phyloP scores from a whole-genome alignment of 2,888 invertebrate species.

The Cheilosia variabilis region DNA sequence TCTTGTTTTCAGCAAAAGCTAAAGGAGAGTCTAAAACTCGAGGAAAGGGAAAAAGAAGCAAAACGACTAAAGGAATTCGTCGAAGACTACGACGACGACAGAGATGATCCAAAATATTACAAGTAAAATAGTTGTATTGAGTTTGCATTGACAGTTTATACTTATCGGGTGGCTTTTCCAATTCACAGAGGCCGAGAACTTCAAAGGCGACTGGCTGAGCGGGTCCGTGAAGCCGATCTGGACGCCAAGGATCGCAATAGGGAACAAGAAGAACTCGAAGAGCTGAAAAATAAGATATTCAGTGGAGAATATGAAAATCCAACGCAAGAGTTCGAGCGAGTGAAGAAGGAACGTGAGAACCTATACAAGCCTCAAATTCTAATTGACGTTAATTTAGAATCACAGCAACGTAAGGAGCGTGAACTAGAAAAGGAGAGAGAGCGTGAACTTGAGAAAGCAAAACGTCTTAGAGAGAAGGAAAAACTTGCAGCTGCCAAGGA shows the following conservation, averaged over 20 bases:
- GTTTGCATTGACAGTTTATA: background rate
- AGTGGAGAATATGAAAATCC: slow-evolving; percentile 87
- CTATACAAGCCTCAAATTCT: slow-evolving; percentile 93
- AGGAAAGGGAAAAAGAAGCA: slow-evolving; percentile 95
- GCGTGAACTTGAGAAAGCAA: slow-evolving; percentile 78
- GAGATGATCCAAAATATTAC: slow-evolving; percentile 98
- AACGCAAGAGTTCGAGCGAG: slow-evolving; percentile 88
- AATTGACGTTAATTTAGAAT: slow-evolving; percentile 88
- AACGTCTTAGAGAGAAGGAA: slow-evolving; percentile 81
- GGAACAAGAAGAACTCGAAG: slow-evolving; percentile 94
- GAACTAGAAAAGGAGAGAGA: slow-evolving; percentile 85
- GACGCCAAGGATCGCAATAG: slow-evolving; percentile 95
- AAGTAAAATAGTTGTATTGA: slow-evolving; percentile 85
- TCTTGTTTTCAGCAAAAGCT: slow-evolving; percentile 86
- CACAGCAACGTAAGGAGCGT: slow-evolving; percentile 86
- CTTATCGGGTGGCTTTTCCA: slow-evolving; percentile 56
- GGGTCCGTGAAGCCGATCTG: slow-evolving; percentile 96
- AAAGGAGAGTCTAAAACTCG: slow-evolving; percentile 92
- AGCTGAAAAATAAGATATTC: slow-evolving; percentile 91
- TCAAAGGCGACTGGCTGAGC: slow-evolving; percentile 94
- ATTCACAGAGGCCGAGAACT: slow-evolving; percentile 90
- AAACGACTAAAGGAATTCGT: slow-evolving; percentile 98
- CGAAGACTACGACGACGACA: slow-evolving; percentile 99
- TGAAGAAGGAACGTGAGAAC: slow-evolving; percentile 91
- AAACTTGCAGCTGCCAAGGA: slow-evolving; percentile 74